Conservation (phyloP, 2,113 vertebrate genomes). For the Atherinomorus stipes region DNA sequence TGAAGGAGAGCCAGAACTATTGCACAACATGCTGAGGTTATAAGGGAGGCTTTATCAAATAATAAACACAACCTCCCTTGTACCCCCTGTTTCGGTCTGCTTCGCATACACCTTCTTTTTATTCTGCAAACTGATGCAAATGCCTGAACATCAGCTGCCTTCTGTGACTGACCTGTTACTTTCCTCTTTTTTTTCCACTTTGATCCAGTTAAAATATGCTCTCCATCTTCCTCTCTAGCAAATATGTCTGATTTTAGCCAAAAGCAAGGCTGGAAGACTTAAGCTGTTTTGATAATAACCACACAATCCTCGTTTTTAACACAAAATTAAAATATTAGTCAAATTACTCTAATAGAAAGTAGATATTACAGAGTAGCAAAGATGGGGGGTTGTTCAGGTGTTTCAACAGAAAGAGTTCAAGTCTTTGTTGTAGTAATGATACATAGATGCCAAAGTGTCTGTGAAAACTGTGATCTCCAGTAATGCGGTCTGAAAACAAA, state of each 20-base stretch:
- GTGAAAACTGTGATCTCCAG: conserved; percentile 57
- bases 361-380: background rate
- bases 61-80: conserved; percentile 72
- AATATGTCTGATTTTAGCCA: conserved; percentile 54
- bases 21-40: conserved; percentile 76
- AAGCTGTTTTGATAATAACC: conserved; percentile 35
- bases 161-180: background rate
- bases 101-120: conserved; percentile 32
- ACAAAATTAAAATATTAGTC: conserved; percentile 51
- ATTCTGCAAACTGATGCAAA: conserved; percentile 26
- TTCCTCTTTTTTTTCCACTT: conserved; percentile 15
- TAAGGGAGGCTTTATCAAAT: conserved; percentile 76
- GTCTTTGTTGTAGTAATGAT: conserved; percentile 45
- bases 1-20: conserved; percentile 74
- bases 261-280: conserved; percentile 40
- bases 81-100: conserved; percentile 43
- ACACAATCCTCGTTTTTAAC: conserved; percentile 55
- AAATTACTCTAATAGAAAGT: conserved; percentile 21
- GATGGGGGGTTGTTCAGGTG: background rate
- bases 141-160: conserved; percentile 17
- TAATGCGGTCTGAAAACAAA: conserved; percentile 65
- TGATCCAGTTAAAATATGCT: conserved; percentile 38
- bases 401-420: conserved; percentile 31
- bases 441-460: conserved; percentile 57
- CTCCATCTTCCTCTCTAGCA: conserved; percentile 20